phyloP scores from a whole-genome alignment of 2,888 invertebrate species.

The Neoascia interrupta region DNA sequence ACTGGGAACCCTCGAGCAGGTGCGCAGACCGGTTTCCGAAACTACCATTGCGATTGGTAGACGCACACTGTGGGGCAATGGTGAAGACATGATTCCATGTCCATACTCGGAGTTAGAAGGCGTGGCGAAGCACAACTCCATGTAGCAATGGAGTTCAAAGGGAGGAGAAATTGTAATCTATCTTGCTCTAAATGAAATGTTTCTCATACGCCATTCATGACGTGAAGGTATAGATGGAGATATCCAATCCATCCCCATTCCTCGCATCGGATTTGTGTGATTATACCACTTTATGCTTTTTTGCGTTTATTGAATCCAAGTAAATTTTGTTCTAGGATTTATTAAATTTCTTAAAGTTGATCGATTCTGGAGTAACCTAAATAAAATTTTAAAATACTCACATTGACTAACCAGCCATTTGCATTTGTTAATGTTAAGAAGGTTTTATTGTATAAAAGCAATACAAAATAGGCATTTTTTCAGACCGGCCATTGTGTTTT shows the following conservation, averaged over 20 bases:
- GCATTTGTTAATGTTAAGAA: too few relatives aligned
- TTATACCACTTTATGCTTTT: background rate
- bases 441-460: too few relatives aligned
- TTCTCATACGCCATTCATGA: too few relatives aligned
- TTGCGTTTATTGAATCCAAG: slow-evolving; percentile 23
- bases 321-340: slow-evolving; percentile 9
- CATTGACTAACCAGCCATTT: too few relatives aligned
- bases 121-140: slow-evolving; percentile 19
- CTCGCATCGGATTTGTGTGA: background rate
- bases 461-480: too few relatives aligned
- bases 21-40: slow-evolving; percentile 49
- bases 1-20: slow-evolving; percentile 37
- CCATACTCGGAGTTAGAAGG: slow-evolving; percentile 3
- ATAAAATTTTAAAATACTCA: too few relatives aligned
- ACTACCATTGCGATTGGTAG: slow-evolving; percentile 36
- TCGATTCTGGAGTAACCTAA: too few relatives aligned
- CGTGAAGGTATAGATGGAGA: too few relatives aligned
- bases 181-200: slow-evolving; percentile 9
- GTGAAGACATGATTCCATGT: slow-evolving; percentile 15
- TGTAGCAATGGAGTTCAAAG: slow-evolving; percentile 54
- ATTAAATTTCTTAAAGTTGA: too few relatives aligned
- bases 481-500: too few relatives aligned
- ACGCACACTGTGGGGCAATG: background rate
- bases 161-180: slow-evolving; percentile 23
- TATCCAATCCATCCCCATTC: too few relatives aligned